These are phyloP conservation scores for Oscheius sp. DNA, from an alignment of 2,888 invertebrate species.

Conservation along the genomic window DNA sequence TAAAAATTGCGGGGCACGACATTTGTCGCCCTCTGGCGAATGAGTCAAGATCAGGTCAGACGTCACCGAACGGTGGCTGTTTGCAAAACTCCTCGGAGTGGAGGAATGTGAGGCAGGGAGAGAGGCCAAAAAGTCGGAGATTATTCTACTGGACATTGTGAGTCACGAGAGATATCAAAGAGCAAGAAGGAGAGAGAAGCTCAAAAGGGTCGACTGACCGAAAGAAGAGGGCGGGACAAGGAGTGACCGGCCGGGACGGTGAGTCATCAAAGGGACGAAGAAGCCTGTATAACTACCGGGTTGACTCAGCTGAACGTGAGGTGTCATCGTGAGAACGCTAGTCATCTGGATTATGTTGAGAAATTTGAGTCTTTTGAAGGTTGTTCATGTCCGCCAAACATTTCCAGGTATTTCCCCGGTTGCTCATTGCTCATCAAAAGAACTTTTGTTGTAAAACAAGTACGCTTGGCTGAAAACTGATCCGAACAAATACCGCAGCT, in stretches of 20 bases:
- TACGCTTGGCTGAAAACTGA: too few relatives aligned
- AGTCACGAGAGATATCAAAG: background rate
- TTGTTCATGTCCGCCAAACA: background rate
- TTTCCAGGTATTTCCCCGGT: background rate
- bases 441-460: background rate
- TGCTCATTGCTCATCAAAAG: background rate
- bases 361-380: too few relatives aligned
- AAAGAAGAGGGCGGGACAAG: background rate
- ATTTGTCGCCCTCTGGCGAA: background rate
- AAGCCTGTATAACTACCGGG: background rate
- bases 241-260: constrained; percentile 23
- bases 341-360: too few relatives aligned
- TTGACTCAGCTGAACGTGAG: constrained; percentile 27
- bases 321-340: constrained; percentile 16
- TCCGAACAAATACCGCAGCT: too few relatives aligned
- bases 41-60: constrained; percentile 1
- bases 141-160: background rate
- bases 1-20: constrained; percentile 4
- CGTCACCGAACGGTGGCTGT: background rate
- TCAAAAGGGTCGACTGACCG: background rate
- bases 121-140: background rate
- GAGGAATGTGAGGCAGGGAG: constrained; percentile 1
- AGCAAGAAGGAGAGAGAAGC: background rate
- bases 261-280: constrained; percentile 11
- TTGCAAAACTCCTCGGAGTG: constrained; percentile 9